Percentiles rank a stretch among this genome's conserved stretches.
phyloP scores from a whole-genome alignment of 2,888 invertebrate species.

The Esperia sulphurella region DNA sequence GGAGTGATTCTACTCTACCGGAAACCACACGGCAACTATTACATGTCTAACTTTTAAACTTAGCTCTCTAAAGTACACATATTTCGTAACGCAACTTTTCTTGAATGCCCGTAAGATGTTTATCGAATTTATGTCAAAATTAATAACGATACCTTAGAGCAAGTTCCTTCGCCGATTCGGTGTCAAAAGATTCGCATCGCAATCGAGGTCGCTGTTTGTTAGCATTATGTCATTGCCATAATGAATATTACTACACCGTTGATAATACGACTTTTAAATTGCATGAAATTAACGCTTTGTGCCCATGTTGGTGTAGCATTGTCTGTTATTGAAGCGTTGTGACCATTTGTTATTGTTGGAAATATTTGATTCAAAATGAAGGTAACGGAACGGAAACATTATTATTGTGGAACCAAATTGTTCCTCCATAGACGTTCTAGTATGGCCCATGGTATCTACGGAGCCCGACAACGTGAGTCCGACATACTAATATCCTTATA shows the following conservation, averaged over 20 bases:
- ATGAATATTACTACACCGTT: conserved; percentile 2
- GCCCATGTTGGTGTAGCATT: background rate
- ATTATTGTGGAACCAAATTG: background rate
- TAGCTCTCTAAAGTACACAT: too few relatives aligned
- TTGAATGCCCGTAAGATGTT: too few relatives aligned
- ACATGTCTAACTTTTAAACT: too few relatives aligned
- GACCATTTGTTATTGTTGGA: background rate
- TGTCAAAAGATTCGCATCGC: background rate
- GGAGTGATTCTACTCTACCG: too few relatives aligned
- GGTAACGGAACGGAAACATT: background rate
- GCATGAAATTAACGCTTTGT: background rate
- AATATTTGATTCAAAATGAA: background rate
- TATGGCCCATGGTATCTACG: too few relatives aligned
- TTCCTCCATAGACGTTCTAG: too few relatives aligned
- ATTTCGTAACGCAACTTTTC: too few relatives aligned
- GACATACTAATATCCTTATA: too few relatives aligned
- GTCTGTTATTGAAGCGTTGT: background rate
- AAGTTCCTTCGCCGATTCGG: too few relatives aligned
- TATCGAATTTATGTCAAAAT: too few relatives aligned
- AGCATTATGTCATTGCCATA: background rate
- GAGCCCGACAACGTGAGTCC: too few relatives aligned
- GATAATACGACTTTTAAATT: background rate
- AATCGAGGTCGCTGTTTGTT: conserved; percentile 1
- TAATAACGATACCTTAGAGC: background rate
- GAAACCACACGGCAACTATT: too few relatives aligned